Evolutionary conservation across 2,113 vertebrate genomes (phyloP).

Genomic region (Cygnus buccinator): DNA sequence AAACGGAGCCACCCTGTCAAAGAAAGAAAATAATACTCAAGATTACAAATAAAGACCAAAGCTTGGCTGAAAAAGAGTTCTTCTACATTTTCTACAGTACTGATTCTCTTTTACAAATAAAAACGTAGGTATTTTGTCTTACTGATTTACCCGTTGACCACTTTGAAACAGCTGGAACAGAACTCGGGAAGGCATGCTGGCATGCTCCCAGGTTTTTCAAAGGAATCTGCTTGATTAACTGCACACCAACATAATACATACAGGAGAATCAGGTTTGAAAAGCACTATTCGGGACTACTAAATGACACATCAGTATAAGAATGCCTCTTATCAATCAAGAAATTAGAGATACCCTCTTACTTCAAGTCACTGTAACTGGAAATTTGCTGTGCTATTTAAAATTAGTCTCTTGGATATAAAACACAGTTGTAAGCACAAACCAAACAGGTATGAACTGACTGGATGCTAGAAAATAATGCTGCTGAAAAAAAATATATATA

Average conservation of each 20-base stretch:
- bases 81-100: neutral
- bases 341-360: neutral
- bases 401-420: neutral
- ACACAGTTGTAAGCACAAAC: neutral
- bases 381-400: neutral
- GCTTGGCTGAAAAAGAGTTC: neutral
- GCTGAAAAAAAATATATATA: neutral
- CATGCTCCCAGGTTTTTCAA: neutral
- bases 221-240: neutral
- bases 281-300: neutral
- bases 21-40: neutral
- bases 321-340: neutral
- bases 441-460: neutral
- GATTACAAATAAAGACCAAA: neutral
- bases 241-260: neutral
- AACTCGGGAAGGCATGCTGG: neutral
- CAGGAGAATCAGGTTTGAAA: neutral
- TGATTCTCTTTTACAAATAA: neutral
- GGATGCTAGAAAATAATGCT: neutral
- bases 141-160: neutral
- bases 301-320: neutral
- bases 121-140: neutral
- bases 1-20: constrained; percentile 81
- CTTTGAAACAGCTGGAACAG: neutral
- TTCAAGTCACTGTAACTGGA: neutral